A percentile compares a stretch with the other conserved stretches of the same genome.
Conservation (phyloP, 2,113 vertebrate species). For the Eurystomus gularis region DNA sequence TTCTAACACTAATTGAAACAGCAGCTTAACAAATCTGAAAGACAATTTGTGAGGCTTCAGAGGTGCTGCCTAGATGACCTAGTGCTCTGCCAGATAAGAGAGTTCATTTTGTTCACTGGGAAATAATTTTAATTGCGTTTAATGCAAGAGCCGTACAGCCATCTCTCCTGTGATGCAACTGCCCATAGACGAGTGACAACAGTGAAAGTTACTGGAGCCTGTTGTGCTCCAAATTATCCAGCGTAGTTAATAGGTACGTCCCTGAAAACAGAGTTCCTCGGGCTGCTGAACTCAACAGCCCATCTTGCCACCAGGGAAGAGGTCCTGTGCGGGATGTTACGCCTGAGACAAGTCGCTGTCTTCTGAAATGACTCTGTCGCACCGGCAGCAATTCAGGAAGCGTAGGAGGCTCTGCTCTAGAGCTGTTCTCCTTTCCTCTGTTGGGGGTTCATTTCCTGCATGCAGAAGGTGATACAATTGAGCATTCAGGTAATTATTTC, state of each 20-base stretch:
- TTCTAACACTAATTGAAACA: background rate
- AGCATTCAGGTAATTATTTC: background rate
- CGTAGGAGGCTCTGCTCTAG: background rate
- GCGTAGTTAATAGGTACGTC: fast-evolving
- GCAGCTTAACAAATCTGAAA: background rate
- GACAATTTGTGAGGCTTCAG: background rate
- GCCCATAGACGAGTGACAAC: background rate
- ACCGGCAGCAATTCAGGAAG: background rate
- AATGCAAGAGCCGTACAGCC: background rate
- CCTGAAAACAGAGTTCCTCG: fast-evolving
- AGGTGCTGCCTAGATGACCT: background rate
- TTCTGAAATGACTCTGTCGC: background rate
- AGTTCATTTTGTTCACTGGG: background rate
- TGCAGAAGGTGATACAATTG: background rate
- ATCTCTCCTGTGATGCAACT: background rate
- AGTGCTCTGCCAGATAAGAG: fast-evolving
- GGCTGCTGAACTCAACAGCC: background rate
- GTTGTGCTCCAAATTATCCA: background rate
- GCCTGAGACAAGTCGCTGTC: background rate
- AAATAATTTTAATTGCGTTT: background rate
- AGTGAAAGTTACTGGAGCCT: background rate
- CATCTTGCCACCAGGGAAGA: background rate
- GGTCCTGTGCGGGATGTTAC: fast-evolving
- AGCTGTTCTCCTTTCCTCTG: background rate
- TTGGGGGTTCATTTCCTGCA: background rate